Percentiles rank a stretch among this genome's conserved stretches.
phyloP scores from a whole-genome alignment of 2,888 invertebrate species.

The Harpalus rubripes region DNA sequence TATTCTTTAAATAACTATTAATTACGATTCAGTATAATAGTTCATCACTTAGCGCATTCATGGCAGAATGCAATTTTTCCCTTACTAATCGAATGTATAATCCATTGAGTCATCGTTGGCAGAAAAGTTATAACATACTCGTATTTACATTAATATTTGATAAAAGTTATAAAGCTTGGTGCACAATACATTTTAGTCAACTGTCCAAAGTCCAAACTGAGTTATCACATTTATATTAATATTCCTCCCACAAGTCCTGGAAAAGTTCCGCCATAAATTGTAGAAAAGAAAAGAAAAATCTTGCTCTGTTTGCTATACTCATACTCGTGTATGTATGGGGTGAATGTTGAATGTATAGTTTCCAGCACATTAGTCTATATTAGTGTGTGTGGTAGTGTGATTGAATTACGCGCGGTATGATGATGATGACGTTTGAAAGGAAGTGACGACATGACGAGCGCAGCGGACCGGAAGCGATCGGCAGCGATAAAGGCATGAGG shows the following conservation, averaged over 20 bases:
- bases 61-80: too few species aligned
- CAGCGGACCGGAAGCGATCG: constrained; percentile 71
- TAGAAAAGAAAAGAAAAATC: constrained; percentile 10
- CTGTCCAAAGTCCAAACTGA: constrained; percentile 1
- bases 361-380: constrained; percentile 36
- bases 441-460: constrained; percentile 68
- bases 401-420: constrained; percentile 17
- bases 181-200: neutral
- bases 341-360: constrained; percentile 24
- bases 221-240: constrained; percentile 46
- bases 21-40: too few species aligned
- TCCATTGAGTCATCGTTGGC: too few species aligned
- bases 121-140: too few species aligned
- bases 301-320: neutral
- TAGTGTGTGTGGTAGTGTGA: neutral
- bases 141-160: neutral
- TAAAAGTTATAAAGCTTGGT: neutral
- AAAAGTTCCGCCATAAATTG: constrained; percentile 40
- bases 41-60: too few species aligned
- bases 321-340: neutral
- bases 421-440: constrained; percentile 18
- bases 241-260: constrained; percentile 16
- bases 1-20: too few species aligned
- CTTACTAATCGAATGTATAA: too few species aligned
- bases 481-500: constrained; percentile 71